Percentiles rank a stretch among this genome's conserved stretches.
Conservation (phyloP, 2,113 vertebrate genomes). For the Neotragus pygmaeus region DNA sequence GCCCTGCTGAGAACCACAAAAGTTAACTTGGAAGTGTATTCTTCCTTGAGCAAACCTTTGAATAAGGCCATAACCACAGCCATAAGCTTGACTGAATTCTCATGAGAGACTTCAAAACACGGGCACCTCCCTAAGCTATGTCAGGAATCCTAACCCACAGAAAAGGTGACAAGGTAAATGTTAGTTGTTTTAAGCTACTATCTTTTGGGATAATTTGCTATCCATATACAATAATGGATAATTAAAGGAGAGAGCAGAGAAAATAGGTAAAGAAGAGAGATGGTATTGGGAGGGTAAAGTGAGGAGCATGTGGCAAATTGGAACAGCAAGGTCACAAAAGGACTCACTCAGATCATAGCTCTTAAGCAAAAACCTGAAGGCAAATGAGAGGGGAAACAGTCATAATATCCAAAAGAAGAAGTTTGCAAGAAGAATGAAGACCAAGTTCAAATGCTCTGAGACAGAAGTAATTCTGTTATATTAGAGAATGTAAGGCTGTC, state of each 20-base stretch:
- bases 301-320: background rate
- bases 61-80: background rate
- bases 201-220: background rate
- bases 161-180: background rate
- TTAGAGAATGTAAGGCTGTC: background rate
- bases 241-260: background rate
- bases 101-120: background rate
- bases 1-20: background rate
- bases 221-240: background rate
- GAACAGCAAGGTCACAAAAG: background rate
- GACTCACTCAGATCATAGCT: background rate
- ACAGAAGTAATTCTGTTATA: background rate
- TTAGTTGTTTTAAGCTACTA: background rate
- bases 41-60: background rate
- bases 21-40: background rate
- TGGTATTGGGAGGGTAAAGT: background rate
- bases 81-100: background rate
- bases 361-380: background rate
- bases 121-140: background rate
- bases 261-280: background rate
- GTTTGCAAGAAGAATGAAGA: background rate
- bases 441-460: background rate
- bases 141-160: background rate
- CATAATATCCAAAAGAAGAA: background rate
- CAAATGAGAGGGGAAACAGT: background rate